Percentiles rank a stretch among this genome's conserved stretches.
phyloP scores from a whole-genome alignment of 1,140 invertebrate species.

The Zaprionus inermis region DNA sequence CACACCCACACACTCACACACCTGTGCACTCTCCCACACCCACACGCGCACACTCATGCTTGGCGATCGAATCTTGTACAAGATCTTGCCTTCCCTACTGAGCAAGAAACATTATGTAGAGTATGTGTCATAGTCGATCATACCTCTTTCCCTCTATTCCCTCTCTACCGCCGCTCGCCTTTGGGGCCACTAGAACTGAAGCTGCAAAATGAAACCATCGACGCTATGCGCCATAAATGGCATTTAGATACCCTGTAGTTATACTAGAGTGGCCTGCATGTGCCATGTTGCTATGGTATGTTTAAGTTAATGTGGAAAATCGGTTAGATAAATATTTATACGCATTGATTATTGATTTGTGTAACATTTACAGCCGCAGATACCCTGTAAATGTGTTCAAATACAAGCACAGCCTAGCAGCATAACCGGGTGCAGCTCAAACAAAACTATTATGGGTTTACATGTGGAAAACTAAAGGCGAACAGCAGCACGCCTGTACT shows the following conservation, averaged over 20 bases:
- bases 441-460: too few species aligned
- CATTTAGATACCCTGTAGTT: constrained; percentile 15
- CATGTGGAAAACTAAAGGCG: too few species aligned
- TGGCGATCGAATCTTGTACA: constrained; percentile 41
- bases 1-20: constrained; percentile 4
- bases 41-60: constrained; percentile 8
- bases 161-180: neutral
- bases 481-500: too few species aligned
- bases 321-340: too few species aligned
- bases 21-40: neutral
- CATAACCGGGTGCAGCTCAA: too few species aligned
- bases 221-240: constrained; percentile 6
- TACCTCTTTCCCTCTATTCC: neutral
- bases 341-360: too few species aligned
- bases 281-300: neutral
- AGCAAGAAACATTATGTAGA: constrained; percentile 34
- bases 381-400: constrained; percentile 12
- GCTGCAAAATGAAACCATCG: constrained; percentile 13
- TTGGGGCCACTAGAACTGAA: constrained; percentile 1
- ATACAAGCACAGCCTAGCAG: too few species aligned
- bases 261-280: neutral
- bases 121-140: constrained; percentile 5
- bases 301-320: neutral
- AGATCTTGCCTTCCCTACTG: constrained; percentile 41
- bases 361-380: too few species aligned